Base-by-base conservation (phyloP, 2,888 invertebrate genomes). In the Ochropleura plecta region DNA sequence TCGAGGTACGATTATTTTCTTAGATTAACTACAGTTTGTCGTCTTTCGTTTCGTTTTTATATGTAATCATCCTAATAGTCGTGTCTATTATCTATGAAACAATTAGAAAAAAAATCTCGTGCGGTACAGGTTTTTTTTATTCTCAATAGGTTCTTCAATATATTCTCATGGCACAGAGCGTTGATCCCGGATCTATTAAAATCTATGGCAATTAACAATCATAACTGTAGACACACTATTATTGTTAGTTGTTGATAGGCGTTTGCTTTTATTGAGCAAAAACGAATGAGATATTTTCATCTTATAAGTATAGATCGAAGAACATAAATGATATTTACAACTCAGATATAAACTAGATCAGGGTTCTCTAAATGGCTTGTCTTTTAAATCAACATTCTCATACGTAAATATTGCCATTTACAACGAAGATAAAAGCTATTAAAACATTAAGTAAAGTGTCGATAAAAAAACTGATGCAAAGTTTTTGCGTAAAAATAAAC, bases 131-230 rank as follows among this genome's bases (percentile, higher is more conserved):
- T 8, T 60, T 68, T 70, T 59, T 60, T 68, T 70, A 64, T 59
- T 48, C 14, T 49, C 44, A 46, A 30, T 44, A 20, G 40, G 3
- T 42, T n/a, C 20, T 49, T 59, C 18, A 51, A 74, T n/a, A 44
- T 53, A 73, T 44, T 30, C 14, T 59, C 20, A 40, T 30, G n/a
- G 40, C 40, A 8, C 7, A 59, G 73, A 77, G 4, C 82, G 12
- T 76, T 79, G 79, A 85, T 76, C 85, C 83, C 83, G 85, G 83
- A 83, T 76, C 68, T 78, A 40, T 30, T 55, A 71, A 7, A 53
- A 71, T 59, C 42, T 46, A 64, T 40, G 51, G 62, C 63, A 76
- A 80, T 83, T 71, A 80, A 3, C 10, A 63, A 83, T 66, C 44
- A 53, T 57, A 51, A 44, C 18, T 68, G 49, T 8, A 80, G 7